Percentiles rank a stretch among this genome's conserved stretches.
phyloP scores from a whole-genome alignment of 1,140 invertebrate genomes.

The Stenopsyche tienmushanensis region DNA sequence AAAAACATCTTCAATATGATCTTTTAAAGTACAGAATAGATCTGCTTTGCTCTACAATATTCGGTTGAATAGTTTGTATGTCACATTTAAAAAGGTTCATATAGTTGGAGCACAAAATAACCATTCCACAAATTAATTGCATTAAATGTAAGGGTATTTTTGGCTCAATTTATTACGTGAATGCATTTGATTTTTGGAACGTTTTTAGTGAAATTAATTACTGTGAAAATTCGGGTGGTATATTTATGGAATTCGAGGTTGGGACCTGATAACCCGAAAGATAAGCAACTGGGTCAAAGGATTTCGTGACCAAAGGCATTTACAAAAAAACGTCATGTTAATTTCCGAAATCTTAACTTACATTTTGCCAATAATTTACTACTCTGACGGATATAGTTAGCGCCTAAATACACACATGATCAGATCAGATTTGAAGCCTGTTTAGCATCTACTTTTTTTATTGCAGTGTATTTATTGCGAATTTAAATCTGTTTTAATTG shows the following conservation, averaged over 20 bases:
- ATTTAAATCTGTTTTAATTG: not conserved
- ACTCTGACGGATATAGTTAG: too few relatives aligned
- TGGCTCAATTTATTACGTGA: too few relatives aligned
- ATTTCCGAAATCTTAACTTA: slow-evolving; percentile 1
- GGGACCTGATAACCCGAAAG: not conserved
- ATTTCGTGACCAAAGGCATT: slow-evolving; percentile 19
- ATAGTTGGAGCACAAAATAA: too few relatives aligned
- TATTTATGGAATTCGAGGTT: slow-evolving; percentile 23
- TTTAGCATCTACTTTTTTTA: not conserved
- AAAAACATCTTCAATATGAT: too few relatives aligned
- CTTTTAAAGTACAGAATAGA: too few relatives aligned
- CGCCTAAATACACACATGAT: too few relatives aligned
- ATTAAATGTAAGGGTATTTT: too few relatives aligned
- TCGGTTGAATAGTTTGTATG: too few relatives aligned
- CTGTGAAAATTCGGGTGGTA: slow-evolving; percentile 30
- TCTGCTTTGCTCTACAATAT: too few relatives aligned
- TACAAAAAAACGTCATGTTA: slow-evolving; percentile 10
- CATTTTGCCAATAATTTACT: not conserved
- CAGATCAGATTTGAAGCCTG: not conserved
- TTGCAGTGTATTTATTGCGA: not conserved
- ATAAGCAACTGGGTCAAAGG: not conserved
- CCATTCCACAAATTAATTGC: too few relatives aligned
- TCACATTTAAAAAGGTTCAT: too few relatives aligned
- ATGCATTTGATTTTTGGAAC: too few relatives aligned
- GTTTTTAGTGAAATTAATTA: slow-evolving; percentile 38